phyloP scores from a whole-genome alignment of 2,797 vertebrate genomes.

The Spondyliosoma cantharus region DNA sequence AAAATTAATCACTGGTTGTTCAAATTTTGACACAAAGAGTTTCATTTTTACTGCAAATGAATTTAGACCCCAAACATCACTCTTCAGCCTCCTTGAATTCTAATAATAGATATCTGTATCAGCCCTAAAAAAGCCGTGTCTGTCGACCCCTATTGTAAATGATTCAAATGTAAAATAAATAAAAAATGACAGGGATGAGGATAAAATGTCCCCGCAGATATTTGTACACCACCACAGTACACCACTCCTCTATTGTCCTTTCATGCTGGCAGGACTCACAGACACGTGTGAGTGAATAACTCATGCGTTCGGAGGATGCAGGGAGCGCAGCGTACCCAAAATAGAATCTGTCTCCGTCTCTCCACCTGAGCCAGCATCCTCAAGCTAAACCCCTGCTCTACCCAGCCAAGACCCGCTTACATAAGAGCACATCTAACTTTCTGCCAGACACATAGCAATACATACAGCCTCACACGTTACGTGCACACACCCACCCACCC shows the following conservation, averaged over 20 bases:
- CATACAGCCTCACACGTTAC: slow-evolving; percentile 40
- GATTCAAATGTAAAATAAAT: background rate
- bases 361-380: slow-evolving; percentile 79
- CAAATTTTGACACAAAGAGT: too few relatives aligned
- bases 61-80: too few relatives aligned
- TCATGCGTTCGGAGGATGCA: slow-evolving; percentile 64
- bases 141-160: background rate
- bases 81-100: too few relatives aligned
- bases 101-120: too few relatives aligned
- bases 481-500: slow-evolving; percentile 35
- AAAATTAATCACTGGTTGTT: too few relatives aligned
- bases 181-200: background rate
- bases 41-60: too few relatives aligned
- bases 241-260: slow-evolving; percentile 43
- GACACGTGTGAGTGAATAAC: slow-evolving; percentile 65
- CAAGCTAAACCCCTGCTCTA: slow-evolving; percentile 66
- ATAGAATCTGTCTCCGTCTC: slow-evolving; percentile 69
- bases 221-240: slow-evolving; percentile 13
- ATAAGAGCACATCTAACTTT: slow-evolving; percentile 71
- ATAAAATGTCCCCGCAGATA: slow-evolving; percentile 30
- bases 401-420: slow-evolving; percentile 72
- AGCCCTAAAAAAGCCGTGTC: too few relatives aligned
- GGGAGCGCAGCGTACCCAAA: slow-evolving; percentile 64
- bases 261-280: slow-evolving; percentile 41
- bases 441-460: slow-evolving; percentile 63